Evolutionary conservation across 2,113 vertebrate genomes (phyloP).

Genomic region (Lampris megalopsis): DNA sequence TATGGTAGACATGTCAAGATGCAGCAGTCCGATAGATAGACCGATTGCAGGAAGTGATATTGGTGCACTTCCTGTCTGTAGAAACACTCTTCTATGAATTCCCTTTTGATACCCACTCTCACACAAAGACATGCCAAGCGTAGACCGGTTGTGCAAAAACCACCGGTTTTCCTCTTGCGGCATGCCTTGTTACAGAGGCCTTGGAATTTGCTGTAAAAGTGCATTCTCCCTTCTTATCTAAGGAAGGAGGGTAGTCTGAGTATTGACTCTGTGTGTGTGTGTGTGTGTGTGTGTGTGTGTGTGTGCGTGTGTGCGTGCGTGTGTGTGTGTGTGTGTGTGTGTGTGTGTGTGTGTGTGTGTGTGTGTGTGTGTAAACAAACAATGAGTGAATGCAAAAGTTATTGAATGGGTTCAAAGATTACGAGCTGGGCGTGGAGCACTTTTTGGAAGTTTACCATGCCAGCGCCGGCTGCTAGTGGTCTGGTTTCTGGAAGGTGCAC

Average conservation of each 20-base stretch:
- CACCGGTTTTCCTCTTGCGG: conserved; percentile 11
- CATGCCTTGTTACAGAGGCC: conserved; percentile 7
- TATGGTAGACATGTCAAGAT: conserved; percentile 46
- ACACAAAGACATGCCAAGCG: conserved; percentile 4
- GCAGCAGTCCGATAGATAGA: conserved; percentile 71
- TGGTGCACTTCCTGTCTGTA: conserved; percentile 64
- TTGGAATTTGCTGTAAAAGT: conserved; percentile 15
- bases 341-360: too few relatives aligned
- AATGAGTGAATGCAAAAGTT: neutral
- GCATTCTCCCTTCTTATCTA: conserved; percentile 15
- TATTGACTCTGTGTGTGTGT: neutral
- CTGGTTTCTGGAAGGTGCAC: conserved; percentile 50
- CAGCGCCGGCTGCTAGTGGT: conserved; percentile 21
- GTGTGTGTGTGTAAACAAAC: conserved; percentile 18
- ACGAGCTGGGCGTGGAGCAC: conserved; percentile 50
- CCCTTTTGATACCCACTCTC: conserved; percentile 13
- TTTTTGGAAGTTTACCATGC: neutral
- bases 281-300: too few relatives aligned
- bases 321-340: neutral
- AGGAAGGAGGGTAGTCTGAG: conserved; percentile 12
- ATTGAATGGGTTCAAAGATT: conserved; percentile 56
- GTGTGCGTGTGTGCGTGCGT: neutral
- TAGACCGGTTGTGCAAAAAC: conserved; percentile 1
- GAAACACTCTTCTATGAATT: conserved; percentile 59
- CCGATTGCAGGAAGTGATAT: conserved; percentile 67